Conservation (phyloP, 2,888 invertebrate species). For the Oasisia sp. region DNA sequence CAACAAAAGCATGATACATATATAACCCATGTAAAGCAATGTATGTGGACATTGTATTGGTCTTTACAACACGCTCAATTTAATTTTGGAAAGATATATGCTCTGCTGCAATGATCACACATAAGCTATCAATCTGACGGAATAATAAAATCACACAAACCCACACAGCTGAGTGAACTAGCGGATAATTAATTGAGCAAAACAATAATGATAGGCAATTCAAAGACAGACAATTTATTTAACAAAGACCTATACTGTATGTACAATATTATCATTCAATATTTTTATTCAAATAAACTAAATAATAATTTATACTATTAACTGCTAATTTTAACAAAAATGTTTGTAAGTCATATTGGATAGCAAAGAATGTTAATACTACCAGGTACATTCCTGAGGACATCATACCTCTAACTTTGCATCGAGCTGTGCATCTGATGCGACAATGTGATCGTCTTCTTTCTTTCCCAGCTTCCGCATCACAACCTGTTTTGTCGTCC, state of each 20-base stretch:
- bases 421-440: slow-evolving; percentile 96
- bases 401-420: slow-evolving; percentile 82
- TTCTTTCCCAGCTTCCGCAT: slow-evolving; percentile 92
- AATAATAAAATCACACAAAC: neutral
- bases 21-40: neutral
- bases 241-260: neutral
- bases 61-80: neutral
- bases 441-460: slow-evolving; percentile 95
- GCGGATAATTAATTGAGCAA: neutral
- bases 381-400: neutral
- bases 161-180: neutral
- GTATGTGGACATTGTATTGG: neutral
- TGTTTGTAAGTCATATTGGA: too few species aligned
- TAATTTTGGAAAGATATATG: neutral
- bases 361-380: too few species aligned
- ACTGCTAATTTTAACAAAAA: slow-evolving; percentile 58
- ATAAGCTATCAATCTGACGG: neutral
- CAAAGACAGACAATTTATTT: neutral
- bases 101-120: neutral
- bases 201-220: neutral
- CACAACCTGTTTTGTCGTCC: slow-evolving; percentile 94
- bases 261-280: neutral
- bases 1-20: neutral
- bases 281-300: too few species aligned
- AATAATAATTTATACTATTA: slow-evolving; percentile 31